Conservation (phyloP, 2,888 invertebrate species). For the Augochlorella aurata region DNA sequence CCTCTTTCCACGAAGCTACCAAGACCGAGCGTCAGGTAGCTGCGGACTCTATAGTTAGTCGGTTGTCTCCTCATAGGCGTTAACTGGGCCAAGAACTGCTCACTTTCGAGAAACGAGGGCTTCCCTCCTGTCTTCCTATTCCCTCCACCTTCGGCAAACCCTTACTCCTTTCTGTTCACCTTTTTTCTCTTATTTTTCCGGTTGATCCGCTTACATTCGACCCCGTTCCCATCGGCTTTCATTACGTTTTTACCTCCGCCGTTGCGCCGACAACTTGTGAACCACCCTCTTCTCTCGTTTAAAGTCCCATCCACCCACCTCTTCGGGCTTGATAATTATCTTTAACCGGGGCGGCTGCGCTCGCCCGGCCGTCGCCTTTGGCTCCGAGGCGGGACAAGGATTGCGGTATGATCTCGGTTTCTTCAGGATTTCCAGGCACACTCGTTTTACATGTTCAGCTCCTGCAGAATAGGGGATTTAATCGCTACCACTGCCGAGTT, state of each 20-base stretch:
- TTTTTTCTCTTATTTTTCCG: not conserved
- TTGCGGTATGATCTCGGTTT: conserved; percentile 6
- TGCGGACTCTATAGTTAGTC: conserved; percentile 40
- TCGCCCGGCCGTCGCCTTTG: not conserved
- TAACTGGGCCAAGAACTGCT: conserved; percentile 76
- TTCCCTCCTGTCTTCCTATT: conserved; percentile 19
- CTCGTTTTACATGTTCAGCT: not conserved
- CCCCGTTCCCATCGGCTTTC: conserved; percentile 26
- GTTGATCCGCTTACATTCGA: conserved; percentile 20
- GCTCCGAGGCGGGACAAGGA: not conserved
- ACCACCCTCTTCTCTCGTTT: conserved; percentile 1
- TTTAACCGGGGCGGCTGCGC: not conserved
- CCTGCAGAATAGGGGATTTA: not conserved
- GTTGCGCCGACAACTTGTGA: conserved; percentile 23
- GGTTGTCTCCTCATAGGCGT: conserved; percentile 71
- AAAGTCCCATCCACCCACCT: not conserved
- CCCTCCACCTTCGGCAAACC: not conserved
- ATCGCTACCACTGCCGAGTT: no score
- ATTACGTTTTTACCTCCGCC: conserved; percentile 36
- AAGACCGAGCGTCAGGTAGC: conserved; percentile 36
- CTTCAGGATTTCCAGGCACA: conserved; percentile 8
- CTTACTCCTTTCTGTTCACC: not conserved
- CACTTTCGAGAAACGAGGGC: conserved; percentile 66
- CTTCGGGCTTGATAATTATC: conserved; percentile 37
- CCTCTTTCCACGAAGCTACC: conserved; percentile 66